These are phyloP conservation scores for Notothenia coriiceps DNA, from an alignment of 2,113 vertebrate genomes.

Conservation along the genomic window DNA sequence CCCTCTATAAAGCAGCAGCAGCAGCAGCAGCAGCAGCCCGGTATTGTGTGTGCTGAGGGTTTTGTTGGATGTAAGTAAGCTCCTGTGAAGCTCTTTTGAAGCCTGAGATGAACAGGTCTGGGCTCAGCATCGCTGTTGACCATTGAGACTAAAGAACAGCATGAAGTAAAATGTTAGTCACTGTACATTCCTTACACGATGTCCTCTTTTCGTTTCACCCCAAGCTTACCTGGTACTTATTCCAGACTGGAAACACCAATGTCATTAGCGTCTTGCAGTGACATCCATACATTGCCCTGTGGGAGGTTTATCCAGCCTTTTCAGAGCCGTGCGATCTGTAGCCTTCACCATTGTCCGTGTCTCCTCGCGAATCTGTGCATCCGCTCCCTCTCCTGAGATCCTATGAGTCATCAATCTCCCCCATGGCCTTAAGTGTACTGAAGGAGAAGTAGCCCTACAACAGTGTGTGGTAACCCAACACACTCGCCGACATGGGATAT, in stretches of 20 bases:
- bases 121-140: conserved; percentile 17
- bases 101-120: conserved; percentile 23
- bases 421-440: conserved; percentile 57
- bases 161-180: not conserved
- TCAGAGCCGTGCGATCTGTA: conserved; percentile 54
- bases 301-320: conserved; percentile 32
- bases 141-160: conserved; percentile 16
- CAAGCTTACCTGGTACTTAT: not conserved
- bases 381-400: conserved; percentile 67
- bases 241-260: conserved; percentile 24
- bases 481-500: conserved; percentile 32
- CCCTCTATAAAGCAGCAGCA: conserved; percentile 3
- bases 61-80: conserved; percentile 2
- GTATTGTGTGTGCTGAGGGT: not conserved
- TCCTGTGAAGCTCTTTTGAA: conserved; percentile 22
- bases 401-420: conserved; percentile 76
- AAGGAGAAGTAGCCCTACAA: conserved; percentile 45
- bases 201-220: conserved; percentile 5
- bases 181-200: not conserved
- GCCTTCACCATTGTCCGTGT: conserved; percentile 51
- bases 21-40: conserved; percentile 5
- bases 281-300: conserved; percentile 62
- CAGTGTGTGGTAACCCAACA: conserved; percentile 53
- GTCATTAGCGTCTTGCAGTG: conserved; percentile 48
- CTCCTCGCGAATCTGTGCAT: conserved; percentile 56